Evolutionary conservation across 2,113 vertebrate species (phyloP).

Genomic region (Aspiorhynchus laticeps): DNA sequence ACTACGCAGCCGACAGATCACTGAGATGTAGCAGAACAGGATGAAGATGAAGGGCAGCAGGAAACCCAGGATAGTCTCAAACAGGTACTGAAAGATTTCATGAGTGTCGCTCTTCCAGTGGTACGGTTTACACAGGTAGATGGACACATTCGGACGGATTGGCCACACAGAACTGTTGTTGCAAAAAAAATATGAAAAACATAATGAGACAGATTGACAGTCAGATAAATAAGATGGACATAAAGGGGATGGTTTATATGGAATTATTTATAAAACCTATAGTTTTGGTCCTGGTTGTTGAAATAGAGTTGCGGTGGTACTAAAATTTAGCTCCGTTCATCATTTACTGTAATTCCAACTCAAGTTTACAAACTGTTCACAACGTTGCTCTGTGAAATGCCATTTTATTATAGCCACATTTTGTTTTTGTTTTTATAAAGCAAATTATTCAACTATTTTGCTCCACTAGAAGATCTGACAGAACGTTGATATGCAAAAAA

Average conservation of each 20-base stretch:
- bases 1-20: conserved; percentile 76
- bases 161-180: conserved; percentile 49
- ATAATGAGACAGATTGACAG: background rate
- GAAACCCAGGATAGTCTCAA: conserved; percentile 83
- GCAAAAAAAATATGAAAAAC: background rate
- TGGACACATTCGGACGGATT: background rate
- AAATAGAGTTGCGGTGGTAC: too few relatives aligned
- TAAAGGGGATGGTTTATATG: background rate
- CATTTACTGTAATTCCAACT: too few relatives aligned
- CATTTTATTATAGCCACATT: too few relatives aligned
- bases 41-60: conserved; percentile 82
- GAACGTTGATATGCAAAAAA: too few relatives aligned
- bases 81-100: conserved; percentile 79
- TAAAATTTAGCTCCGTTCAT: too few relatives aligned
- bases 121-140: conserved; percentile 49
- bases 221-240: background rate
- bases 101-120: conserved; percentile 69
- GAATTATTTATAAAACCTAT: background rate
- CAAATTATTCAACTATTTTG: too few relatives aligned
- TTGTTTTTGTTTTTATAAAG: too few relatives aligned
- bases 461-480: too few relatives aligned
- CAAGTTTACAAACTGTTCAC: too few relatives aligned
- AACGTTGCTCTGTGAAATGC: too few relatives aligned
- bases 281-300: too few relatives aligned
- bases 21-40: conserved; percentile 76